These are phyloP conservation scores for Hermaeophaga mercurialis DNA, from an alignment of 2,888 invertebrate genomes.

Conservation along the genomic window DNA sequence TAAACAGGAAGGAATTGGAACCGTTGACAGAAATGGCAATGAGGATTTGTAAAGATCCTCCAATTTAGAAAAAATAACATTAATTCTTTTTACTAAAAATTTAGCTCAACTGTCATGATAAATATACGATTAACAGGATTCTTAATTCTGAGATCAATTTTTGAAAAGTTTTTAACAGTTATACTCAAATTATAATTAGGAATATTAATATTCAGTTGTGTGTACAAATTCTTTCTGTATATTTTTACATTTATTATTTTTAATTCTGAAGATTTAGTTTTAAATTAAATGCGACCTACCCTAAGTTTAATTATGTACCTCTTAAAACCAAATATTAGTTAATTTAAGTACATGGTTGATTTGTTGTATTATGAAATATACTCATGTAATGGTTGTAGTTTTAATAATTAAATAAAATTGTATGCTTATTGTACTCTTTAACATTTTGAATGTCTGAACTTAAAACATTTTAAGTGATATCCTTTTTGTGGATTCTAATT, in stretches of 20 bases:
- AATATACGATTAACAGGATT: background rate
- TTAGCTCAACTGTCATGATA: background rate
- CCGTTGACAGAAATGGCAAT: slow-evolving; percentile 79
- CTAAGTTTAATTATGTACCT: background rate
- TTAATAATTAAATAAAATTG: too few species aligned
- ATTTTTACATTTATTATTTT: background rate
- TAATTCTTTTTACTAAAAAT: background rate
- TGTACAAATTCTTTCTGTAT: too few species aligned
- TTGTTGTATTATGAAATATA: slow-evolving; percentile 7
- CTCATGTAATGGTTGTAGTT: background rate
- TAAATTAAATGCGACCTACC: background rate
- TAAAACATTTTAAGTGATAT: too few species aligned
- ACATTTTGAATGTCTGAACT: too few species aligned
- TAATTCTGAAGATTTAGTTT: background rate
- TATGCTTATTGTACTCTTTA: too few species aligned
- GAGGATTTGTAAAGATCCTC: slow-evolving; percentile 69
- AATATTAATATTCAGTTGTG: background rate
- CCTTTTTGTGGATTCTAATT: too few species aligned
- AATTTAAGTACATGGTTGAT: slow-evolving; percentile 2
- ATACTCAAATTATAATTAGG: background rate
- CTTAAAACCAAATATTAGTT: slow-evolving; percentile 8
- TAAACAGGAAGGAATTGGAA: slow-evolving; percentile 83
- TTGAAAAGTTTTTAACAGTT: background rate
- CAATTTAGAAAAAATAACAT: slow-evolving; percentile 5
- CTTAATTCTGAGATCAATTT: background rate